Evolutionary conservation across 1,140 invertebrate genomes (phyloP).

Genomic region (Babylonia areolata): DNA sequence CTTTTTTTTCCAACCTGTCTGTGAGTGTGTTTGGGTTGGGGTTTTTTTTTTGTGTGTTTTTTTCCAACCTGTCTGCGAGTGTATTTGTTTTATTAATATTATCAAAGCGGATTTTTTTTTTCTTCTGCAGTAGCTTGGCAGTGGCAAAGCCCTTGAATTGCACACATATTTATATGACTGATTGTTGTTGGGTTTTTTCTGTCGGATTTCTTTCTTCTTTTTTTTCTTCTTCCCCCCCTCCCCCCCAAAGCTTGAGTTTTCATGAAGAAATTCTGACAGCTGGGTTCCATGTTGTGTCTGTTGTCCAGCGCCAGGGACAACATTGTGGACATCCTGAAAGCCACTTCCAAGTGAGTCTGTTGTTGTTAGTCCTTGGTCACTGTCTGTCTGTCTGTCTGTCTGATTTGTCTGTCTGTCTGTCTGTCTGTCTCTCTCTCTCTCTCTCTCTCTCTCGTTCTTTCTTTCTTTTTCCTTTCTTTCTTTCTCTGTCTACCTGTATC

Average conservation of each 20-base stretch:
- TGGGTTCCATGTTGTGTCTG: background rate
- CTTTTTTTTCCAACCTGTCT: too few species aligned
- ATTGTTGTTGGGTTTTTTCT: too few species aligned
- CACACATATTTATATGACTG: too few species aligned
- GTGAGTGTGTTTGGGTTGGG: too few species aligned
- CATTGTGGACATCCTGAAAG: slow-evolving; percentile 58
- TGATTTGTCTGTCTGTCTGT: background rate
- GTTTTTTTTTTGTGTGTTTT: too few species aligned
- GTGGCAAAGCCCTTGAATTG: too few species aligned
- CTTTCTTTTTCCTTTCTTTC: background rate
- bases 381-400: background rate
- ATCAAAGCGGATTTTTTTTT: too few species aligned
- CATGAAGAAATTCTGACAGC: background rate
- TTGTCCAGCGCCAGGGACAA: slow-evolving; percentile 56
- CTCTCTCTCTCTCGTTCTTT: background rate
- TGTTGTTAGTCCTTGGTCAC: background rate
- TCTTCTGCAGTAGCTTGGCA: too few species aligned
- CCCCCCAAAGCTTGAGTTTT: background rate
- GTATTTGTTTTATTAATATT: too few species aligned
- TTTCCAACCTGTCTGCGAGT: too few species aligned
- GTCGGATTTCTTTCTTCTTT: background rate
- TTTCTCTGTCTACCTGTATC: background rate
- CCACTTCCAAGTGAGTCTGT: slow-evolving; percentile 53
- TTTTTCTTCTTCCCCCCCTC: background rate
- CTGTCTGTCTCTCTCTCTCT: background rate